Conservation (phyloP, 2,888 invertebrate species). For the Melipona bicolor region DNA sequence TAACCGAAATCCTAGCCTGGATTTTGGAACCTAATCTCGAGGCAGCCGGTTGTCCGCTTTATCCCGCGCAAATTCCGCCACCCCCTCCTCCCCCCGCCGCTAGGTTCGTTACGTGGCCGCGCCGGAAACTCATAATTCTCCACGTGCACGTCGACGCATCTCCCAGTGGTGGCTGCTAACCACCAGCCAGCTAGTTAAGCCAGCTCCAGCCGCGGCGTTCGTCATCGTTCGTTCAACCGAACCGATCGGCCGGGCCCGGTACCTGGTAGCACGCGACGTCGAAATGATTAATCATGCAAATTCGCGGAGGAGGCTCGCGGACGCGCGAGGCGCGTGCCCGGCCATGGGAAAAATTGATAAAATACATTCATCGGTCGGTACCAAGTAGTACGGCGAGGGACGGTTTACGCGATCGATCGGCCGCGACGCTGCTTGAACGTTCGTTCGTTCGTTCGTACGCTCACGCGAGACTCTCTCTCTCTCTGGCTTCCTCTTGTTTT, state of each 20-base stretch:
- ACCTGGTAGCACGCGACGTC: conserved; percentile 55
- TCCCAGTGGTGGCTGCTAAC: conserved; percentile 1
- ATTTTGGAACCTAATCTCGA: conserved; percentile 17
- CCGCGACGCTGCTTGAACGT: conserved; percentile 38
- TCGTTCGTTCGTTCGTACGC: conserved; percentile 19
- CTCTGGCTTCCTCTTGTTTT: neutral
- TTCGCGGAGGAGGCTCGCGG: conserved; percentile 48
- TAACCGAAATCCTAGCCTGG: neutral
- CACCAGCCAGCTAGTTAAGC: neutral
- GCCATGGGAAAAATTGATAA: conserved; percentile 67
- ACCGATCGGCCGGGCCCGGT: conserved; percentile 50
- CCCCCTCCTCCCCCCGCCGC: too few relatives aligned
- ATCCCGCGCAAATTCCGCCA: conserved; percentile 17
- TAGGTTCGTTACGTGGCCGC: conserved; percentile 8
- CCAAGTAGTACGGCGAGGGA: conserved; percentile 58
- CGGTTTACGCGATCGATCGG: conserved; percentile 64
- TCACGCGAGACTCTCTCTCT: conserved; percentile 35
- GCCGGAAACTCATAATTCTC: conserved; percentile 64
- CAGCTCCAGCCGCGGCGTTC: conserved; percentile 2
- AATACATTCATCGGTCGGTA: conserved; percentile 58
- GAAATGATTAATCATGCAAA: conserved; percentile 70
- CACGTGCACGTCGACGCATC: conserved; percentile 45
- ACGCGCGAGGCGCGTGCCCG: conserved; percentile 37
- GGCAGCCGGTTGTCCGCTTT: neutral
- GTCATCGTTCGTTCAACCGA: conserved; percentile 66